These are phyloP conservation scores for Axinella damicornis DNA, from an alignment of 37 sponge, comb jelly and placozoan genomes.

Conservation along the genomic window DNA sequence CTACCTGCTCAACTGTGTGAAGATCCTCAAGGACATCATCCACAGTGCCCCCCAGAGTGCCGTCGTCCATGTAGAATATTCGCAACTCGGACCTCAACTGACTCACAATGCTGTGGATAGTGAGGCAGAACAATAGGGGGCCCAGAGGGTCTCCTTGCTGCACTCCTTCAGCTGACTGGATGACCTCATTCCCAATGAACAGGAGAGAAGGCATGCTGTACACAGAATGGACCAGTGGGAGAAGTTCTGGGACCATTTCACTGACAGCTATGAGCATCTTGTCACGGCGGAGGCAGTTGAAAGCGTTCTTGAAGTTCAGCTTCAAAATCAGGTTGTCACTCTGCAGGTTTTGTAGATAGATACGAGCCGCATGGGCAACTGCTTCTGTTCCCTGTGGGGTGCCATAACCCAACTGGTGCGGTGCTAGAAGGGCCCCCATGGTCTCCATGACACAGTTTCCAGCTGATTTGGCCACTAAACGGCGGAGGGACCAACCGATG, in stretches of 20 bases:
- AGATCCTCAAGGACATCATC: conserved; percentile 17
- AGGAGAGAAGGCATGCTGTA: conserved; percentile 1
- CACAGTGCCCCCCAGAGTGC: conserved; percentile 26
- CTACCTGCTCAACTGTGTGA: conserved; percentile 8
- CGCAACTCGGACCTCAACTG: conserved; percentile 33
- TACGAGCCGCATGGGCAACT: conserved; percentile 44
- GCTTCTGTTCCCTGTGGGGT: conserved; percentile 9
- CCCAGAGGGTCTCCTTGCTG: conserved; percentile 35
- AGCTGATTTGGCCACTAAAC: conserved; percentile 45
- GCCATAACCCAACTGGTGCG: conserved; percentile 3
- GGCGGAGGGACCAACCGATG: conserved; percentile 44
- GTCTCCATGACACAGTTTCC: not conserved
- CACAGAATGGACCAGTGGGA: too few species aligned
- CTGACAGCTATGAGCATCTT: conserved; percentile 28
- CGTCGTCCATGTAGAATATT: conserved; percentile 41
- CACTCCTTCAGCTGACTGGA: conserved; percentile 27
- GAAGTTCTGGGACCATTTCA: conserved; percentile 4
- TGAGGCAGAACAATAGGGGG: conserved; percentile 39
- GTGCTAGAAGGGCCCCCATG: conserved; percentile 21
- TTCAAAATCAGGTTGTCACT: conserved; percentile 17
- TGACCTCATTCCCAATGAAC: conserved; percentile 18
- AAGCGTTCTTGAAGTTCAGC: not conserved
- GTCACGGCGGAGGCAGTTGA: conserved; percentile 5
- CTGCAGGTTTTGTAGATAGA: conserved; percentile 7
- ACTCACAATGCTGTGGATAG: conserved; percentile 17